Base-by-base conservation (phyloP, 2,797 vertebrate genomes). In the Pyrocephalus nanus region DNA sequence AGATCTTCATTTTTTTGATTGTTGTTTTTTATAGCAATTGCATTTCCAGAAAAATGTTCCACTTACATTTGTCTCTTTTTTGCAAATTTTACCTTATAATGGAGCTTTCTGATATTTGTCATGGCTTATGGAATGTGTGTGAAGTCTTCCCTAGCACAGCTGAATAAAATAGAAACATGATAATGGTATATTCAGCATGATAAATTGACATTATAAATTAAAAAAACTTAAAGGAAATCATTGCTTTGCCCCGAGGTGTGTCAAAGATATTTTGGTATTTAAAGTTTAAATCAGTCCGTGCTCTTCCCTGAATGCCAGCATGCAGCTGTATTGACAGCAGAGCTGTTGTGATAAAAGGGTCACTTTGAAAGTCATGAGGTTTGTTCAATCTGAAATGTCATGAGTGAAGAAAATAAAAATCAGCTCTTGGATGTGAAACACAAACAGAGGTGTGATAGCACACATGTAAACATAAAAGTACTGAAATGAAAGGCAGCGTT, bases 261-360 rank as follows among this genome's bases (percentile, higher is more conserved):
- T 67, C 53, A 50, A 70, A 87, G 80, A 67, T 85, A 64, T 47
- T 75, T 87, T 77, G 78, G 16, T 91, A 95, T 96, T 96, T 97
- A 93, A 91, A 96, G 82, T 94, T 95, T 91, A 96, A 70, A 93
- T 90, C 58, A 66, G 69, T 48, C 87, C 27, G 10, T 60, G 51
- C 40, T 91, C 48, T 90, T 86, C 32, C 78, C 70, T 86, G 89
- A 88, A 96, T 94, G 86, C 80, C 82, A 86, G 1, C 1, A 0
- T 81, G 54, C 48, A 86, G n/a, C 34, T 86, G 54, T 18, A 66
- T 14, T 66, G 51, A 80, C 58, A 72, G 72, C 48, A 12, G 50
- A 83, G 43, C 11, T 9, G 43, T 29, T 76, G 60, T 34, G 42
- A 30, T 60, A 73, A 90, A 84, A 85, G 90, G 70, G 79, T 95